A percentile compares a stretch with the other conserved stretches of the same genome.
phyloP scores from a whole-genome alignment of 2,113 vertebrate genomes.

The Pica pica region DNA sequence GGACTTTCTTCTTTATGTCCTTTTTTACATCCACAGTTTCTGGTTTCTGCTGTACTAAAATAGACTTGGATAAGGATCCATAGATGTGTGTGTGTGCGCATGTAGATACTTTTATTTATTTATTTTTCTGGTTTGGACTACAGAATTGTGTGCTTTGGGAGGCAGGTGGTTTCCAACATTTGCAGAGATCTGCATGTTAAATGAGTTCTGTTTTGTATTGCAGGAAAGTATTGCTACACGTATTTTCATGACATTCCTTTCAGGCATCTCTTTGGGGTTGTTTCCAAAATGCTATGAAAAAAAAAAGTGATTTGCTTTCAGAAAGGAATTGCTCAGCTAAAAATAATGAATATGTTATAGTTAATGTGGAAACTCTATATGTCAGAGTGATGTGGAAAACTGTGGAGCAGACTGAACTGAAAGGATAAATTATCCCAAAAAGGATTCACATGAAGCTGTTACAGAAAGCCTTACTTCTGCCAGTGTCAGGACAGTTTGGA shows the following conservation, averaged over 20 bases:
- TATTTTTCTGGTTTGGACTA: constrained; percentile 5
- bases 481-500: neutral
- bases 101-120: neutral
- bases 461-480: neutral
- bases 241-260: constrained; percentile 25
- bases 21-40: neutral
- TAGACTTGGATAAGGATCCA: neutral
- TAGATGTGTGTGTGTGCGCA: neutral
- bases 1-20: constrained; percentile 6
- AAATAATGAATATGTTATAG: constrained; percentile 38
- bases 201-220: neutral
- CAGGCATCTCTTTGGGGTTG: neutral
- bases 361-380: constrained; percentile 44
- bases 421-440: neutral
- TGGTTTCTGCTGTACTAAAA: constrained; percentile 2
- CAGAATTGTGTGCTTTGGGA: neutral
- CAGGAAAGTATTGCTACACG: neutral
- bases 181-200: neutral
- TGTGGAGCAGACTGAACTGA: neutral
- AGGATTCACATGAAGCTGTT: neutral
- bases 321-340: constrained; percentile 30
- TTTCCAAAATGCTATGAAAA: neutral
- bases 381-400: constrained; percentile 30
- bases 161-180: constrained; percentile 38
- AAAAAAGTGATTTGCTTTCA: constrained; percentile 26